Evolutionary conservation across 1,140 invertebrate genomes (phyloP), one percentile per base, ranked within the genome.

Genomic region (Trichonephila inaurata): DNA sequence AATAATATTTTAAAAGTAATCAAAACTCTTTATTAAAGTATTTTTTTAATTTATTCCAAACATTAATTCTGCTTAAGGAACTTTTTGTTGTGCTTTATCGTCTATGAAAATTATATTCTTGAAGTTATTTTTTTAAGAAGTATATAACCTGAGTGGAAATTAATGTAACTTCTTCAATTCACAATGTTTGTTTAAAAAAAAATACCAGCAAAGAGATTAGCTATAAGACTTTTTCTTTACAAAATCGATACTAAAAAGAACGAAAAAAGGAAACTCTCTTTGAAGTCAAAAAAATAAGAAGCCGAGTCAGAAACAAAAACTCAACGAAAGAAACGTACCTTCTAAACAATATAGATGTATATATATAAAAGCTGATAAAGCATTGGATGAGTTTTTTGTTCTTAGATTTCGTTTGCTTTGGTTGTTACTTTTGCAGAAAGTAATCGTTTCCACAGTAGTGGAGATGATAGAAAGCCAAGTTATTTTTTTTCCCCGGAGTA

Each of bases 301-400:
- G 66, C n/a, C 10, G 24, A 69, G 14, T 69, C 66, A 24, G 21
- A 69, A 69, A 69, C 66, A 69, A 69, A 69, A 69, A 69, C n/a
- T 24, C 66, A 24, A 40, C 51, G 51, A 77, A 24, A 77, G 24
- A 58, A 58, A 60, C 44, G 44, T 58, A 58, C 82, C 8, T 60
- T 60, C 72, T 83, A 58, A 58, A 60, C 82, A 51, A 83, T 83
- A 83, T 58, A 83, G n/a, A 83, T 83, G 44, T 83, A 83, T 83
- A 83, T 83, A 83, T 83, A 83, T 83, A 83, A 83, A 60, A 83
- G 44, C 24, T 83, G 82, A 83, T 83, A 83, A 83, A 24, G 82
- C 82, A 83, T 83, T 60, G 82, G 51, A 83, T 83, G 51, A 83
- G 21, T 82, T 83, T 83, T 83, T 83, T 83, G 82, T 83, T 83